phyloP scores from a whole-genome alignment of 2,888 invertebrate species.

The Morpho deidamia region DNA sequence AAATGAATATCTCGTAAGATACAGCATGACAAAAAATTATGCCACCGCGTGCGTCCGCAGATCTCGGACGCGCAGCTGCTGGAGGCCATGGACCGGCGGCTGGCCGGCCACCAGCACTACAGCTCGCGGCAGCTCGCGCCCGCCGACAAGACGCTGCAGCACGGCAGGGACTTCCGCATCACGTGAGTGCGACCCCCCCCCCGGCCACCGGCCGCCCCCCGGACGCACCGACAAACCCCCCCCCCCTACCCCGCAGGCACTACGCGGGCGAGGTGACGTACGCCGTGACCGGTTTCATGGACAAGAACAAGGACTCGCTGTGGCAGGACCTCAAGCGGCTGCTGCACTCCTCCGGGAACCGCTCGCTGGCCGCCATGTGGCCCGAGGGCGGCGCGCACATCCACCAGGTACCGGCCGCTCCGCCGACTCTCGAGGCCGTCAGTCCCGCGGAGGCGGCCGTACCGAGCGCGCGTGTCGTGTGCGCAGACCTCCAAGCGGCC shows the following conservation, averaged over 20 bases:
- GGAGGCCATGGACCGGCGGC: conserved; percentile 94
- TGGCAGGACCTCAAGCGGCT: conserved; percentile 98
- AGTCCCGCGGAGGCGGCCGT: too few species aligned
- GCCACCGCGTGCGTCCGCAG: conserved; percentile 29
- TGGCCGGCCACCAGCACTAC: conserved; percentile 92
- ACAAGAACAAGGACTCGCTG: conserved; percentile 97
- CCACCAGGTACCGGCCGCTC: conserved; percentile 83
- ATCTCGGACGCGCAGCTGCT: conserved; percentile 87
- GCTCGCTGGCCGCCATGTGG: conserved; percentile 93
- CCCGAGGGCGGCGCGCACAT: conserved; percentile 96
- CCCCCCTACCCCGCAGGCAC: conserved; percentile 74
- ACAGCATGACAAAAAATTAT: too few species aligned
- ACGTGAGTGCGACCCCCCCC: conserved; percentile 62
- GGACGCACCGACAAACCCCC: too few species aligned
- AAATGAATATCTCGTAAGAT: too few species aligned
- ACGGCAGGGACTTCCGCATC: conserved; percentile 88
- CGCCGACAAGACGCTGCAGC: conserved; percentile 87
- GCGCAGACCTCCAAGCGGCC: conserved; percentile 94
- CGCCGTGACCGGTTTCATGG: conserved; percentile 92
- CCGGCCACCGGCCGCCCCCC: too few species aligned
- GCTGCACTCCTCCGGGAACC: conserved; percentile 89
- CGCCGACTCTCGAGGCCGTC: too few species aligned
- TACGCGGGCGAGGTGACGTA: conserved; percentile 99
- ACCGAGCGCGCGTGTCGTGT: neutral
- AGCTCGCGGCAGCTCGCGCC: conserved; percentile 91